Evolutionary conservation across 2,113 vertebrate genomes (phyloP).

Genomic region (Coryphaenoides rupestris): DNA sequence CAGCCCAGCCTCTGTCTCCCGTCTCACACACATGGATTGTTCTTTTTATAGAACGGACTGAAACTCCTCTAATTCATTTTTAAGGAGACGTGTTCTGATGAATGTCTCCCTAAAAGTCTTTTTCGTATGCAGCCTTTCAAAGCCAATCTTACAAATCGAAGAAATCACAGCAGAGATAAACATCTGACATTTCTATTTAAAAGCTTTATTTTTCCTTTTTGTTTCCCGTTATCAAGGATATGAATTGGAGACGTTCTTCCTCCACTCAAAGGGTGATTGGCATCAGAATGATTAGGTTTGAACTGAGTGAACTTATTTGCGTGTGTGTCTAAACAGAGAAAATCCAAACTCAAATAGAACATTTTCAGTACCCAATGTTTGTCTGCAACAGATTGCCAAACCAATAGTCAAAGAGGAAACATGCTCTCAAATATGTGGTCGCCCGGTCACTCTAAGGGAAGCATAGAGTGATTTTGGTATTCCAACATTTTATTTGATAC

Average conservation of each 20-base stretch:
- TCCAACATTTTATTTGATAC: conserved; percentile 38
- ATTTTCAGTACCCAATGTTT: conserved; percentile 68
- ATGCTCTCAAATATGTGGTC: conserved; percentile 60
- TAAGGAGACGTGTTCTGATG: too few species aligned
- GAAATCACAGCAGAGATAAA: too few species aligned
- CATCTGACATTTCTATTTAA: background rate
- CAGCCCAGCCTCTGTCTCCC: background rate
- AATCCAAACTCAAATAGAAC: conserved; percentile 64
- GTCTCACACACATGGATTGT: too few species aligned
- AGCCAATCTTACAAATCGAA: too few species aligned
- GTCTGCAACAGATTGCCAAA: conserved; percentile 60
- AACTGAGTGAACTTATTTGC: conserved; percentile 65
- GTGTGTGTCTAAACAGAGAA: conserved; percentile 55
- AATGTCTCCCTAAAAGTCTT: too few species aligned
- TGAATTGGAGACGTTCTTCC: background rate
- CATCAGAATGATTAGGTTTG: conserved; percentile 49
- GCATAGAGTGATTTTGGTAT: conserved; percentile 40
- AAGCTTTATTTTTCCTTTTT: background rate
- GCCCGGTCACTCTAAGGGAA: conserved; percentile 49
- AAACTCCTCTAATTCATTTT: too few species aligned
- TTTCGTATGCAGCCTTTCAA: too few species aligned
- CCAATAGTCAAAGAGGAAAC: conserved; percentile 68
- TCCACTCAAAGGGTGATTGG: background rate
- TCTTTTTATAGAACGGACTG: too few species aligned
- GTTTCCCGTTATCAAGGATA: too few species aligned